Evolutionary conservation across 1,140 invertebrate genomes (phyloP).

Genomic region (Mizuhopecten yessoensis): DNA sequence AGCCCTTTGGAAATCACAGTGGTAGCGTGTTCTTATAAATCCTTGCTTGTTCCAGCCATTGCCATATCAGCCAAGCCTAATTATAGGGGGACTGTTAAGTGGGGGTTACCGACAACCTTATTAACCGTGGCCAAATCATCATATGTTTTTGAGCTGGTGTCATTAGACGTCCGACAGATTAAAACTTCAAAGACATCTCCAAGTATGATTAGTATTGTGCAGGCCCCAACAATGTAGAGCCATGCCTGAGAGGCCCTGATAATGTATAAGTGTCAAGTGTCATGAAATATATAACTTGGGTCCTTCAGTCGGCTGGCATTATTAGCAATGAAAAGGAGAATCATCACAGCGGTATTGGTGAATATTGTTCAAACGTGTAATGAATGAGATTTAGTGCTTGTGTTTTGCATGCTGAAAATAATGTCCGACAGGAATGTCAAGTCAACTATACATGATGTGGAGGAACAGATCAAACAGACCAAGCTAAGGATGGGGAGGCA

Average conservation of each 20-base stretch:
- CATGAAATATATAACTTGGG: not conserved
- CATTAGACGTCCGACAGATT: constrained; percentile 17
- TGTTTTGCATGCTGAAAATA: constrained; percentile 2
- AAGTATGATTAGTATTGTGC: constrained; percentile 28
- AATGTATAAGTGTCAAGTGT: constrained; percentile 22
- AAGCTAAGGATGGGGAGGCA: not conserved
- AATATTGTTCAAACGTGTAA: constrained; percentile 14
- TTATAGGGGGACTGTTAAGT: not conserved
- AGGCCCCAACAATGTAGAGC: not conserved
- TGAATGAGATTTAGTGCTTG: constrained; percentile 14
- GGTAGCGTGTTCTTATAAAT: not conserved
- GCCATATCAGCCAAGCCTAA: not conserved
- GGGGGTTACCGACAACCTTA: not conserved
- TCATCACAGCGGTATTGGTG: not conserved
- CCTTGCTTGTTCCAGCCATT: not conserved
- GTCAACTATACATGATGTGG: not conserved
- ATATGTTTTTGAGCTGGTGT: not conserved
- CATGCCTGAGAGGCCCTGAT: constrained; percentile 30
- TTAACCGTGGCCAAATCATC: not conserved
- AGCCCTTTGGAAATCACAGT: not conserved
- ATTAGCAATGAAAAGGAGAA: not conserved
- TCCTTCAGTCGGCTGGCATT: not conserved
- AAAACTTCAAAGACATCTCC: constrained; percentile 12
- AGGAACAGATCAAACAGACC: not conserved
- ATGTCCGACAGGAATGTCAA: not conserved